A percentile compares a stretch with the other conserved stretches of the same genome.
phyloP scores from a whole-genome alignment of 2,113 vertebrate genomes.

The Oriolus oriolus region DNA sequence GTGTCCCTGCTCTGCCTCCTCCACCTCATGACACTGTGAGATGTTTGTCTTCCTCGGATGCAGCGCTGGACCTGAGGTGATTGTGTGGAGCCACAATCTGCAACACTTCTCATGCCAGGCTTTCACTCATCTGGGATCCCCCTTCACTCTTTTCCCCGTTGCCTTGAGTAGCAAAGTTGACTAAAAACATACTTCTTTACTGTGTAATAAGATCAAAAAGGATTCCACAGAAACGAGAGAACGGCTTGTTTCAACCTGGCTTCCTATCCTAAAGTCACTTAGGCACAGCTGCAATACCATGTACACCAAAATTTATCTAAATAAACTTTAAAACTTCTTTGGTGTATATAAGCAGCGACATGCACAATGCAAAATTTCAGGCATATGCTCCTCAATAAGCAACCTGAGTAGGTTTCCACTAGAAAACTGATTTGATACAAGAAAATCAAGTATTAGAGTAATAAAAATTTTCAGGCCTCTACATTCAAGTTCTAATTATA shows the following conservation, averaged over 20 bases:
- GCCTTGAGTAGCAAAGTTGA: background rate
- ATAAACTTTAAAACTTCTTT: background rate
- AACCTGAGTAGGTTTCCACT: background rate
- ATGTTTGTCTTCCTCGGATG: background rate
- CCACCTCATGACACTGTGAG: rapidly evolving
- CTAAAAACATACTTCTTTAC: background rate
- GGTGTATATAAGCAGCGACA: background rate
- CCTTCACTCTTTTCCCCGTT: background rate
- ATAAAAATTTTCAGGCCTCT: background rate
- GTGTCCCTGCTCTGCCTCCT: background rate
- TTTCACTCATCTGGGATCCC: background rate
- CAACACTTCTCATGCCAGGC: background rate
- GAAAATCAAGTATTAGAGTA: background rate
- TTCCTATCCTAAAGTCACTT: background rate
- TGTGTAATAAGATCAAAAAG: background rate
- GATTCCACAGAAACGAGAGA: background rate
- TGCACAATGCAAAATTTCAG: background rate
- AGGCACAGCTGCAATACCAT: background rate
- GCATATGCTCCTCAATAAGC: rapidly evolving
- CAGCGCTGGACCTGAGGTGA: background rate
- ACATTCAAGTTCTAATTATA: background rate
- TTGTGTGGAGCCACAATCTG: background rate
- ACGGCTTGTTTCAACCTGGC: background rate
- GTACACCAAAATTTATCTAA: background rate
- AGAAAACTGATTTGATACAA: background rate